phyloP scores from a whole-genome alignment of 2,888 invertebrate species.

The Troides oblongomaculatus region DNA sequence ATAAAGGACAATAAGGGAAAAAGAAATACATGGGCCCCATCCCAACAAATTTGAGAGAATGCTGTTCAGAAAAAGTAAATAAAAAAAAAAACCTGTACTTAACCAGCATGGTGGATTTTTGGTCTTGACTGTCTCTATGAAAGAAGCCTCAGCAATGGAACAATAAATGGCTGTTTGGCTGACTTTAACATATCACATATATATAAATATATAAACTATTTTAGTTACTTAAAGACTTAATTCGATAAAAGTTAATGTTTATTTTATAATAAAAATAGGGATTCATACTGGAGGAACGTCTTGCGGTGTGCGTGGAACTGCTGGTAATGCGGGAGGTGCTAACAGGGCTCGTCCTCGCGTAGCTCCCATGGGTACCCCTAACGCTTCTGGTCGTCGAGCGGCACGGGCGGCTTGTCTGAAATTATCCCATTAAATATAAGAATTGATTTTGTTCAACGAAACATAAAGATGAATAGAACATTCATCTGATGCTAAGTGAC shows the following conservation, averaged over 20 bases:
- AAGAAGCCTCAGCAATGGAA: background rate
- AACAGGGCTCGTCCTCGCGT: constrained; percentile 57
- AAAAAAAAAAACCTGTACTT: background rate
- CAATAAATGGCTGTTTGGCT: background rate
- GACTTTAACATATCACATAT: no score
- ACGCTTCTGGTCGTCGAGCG: constrained; percentile 61
- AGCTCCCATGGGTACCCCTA: constrained; percentile 61
- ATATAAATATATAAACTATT: no score
- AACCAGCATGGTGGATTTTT: background rate
- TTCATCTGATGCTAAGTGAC: no score
- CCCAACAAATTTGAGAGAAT: no score
- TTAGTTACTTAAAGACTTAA: no score
- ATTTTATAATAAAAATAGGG: background rate
- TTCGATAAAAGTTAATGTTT: no score
- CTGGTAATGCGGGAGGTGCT: constrained; percentile 41
- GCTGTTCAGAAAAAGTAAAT: no score
- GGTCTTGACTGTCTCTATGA: background rate
- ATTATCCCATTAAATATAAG: background rate
- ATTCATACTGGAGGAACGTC: constrained; percentile 82
- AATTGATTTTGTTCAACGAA: no score
- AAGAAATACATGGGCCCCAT: no score
- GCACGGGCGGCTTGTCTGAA: constrained; percentile 47
- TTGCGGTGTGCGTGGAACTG: constrained; percentile 84
- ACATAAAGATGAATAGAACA: no score
- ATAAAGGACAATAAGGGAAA: no score